Evolutionary conservation across 23 tunicate genomes (phyloP).

Genomic region (Aplidium turbinatum): DNA sequence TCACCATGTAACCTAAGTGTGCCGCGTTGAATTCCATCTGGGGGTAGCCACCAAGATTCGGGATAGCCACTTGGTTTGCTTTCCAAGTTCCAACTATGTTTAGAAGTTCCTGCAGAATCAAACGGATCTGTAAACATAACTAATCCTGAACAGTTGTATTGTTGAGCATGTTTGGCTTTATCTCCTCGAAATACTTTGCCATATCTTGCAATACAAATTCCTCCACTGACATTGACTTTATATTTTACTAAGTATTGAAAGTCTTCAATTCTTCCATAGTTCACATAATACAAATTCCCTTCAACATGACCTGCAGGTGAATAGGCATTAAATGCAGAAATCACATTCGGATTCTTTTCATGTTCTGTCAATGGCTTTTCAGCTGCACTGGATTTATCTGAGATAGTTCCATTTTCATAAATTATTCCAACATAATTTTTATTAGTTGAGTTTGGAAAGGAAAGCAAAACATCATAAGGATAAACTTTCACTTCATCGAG

Average conservation of each 20-base stretch:
- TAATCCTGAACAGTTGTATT: constrained; percentile 71
- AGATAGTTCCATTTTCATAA: constrained; percentile 48
- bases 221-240: constrained; percentile 43
- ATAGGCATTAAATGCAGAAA: constrained; percentile 68
- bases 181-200: constrained; percentile 82
- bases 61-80: constrained; percentile 50
- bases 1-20: constrained; percentile 51
- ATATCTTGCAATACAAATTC: constrained; percentile 86
- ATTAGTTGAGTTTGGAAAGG: constrained; percentile 61
- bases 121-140: constrained; percentile 78
- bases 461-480: constrained; percentile 75
- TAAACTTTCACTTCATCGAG: constrained; percentile 73
- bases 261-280: constrained; percentile 83
- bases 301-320: constrained; percentile 63
- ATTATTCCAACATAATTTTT: constrained; percentile 64
- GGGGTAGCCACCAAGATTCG: constrained; percentile 88
- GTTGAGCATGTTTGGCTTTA: constrained; percentile 68
- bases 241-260: constrained; percentile 39
- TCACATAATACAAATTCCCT: constrained; percentile 88
- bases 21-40: constrained; percentile 88
- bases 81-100: constrained; percentile 34
- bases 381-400: constrained; percentile 34
- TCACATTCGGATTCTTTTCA: constrained; percentile 46
- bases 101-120: constrained; percentile 58
- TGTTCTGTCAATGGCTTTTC: constrained; percentile 44